Percentiles rank a stretch among this genome's conserved stretches.
Conservation (phyloP, 1,140 invertebrate species). For the Drosophila tani region DNA sequence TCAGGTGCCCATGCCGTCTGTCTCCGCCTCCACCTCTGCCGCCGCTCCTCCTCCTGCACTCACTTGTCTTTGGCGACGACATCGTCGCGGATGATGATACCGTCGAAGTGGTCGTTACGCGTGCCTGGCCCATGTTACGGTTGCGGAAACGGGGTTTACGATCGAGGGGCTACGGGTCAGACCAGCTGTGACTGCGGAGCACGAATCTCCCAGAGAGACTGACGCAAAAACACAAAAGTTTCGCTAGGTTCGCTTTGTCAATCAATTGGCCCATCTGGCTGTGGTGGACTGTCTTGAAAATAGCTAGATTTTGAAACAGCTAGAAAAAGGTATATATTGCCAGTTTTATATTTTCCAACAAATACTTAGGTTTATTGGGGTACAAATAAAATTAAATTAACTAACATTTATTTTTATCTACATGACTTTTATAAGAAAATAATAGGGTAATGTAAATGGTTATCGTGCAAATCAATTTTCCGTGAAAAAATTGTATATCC, state of each 20-base stretch:
- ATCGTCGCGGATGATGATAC: constrained; percentile 32
- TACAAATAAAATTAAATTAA: too few species aligned
- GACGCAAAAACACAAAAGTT: constrained; percentile 6
- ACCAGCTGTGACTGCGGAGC: constrained; percentile 1
- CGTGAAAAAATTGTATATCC: too few species aligned
- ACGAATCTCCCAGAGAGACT: constrained; percentile 31
- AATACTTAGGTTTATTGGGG: too few species aligned
- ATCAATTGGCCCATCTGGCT: not conserved
- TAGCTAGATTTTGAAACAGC: not conserved
- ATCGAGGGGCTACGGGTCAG: not conserved
- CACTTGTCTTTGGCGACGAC: constrained; percentile 58
- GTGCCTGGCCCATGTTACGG: constrained; percentile 63
- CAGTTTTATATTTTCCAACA: too few species aligned
- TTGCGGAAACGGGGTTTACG: not conserved
- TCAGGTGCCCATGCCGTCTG: constrained; percentile 12
- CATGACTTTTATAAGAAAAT: too few species aligned
- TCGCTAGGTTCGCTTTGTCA: not conserved
- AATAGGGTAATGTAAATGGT: too few species aligned
- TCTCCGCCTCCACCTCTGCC: not conserved
- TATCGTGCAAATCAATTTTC: too few species aligned
- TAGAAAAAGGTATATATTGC: not conserved
- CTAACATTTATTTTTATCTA: too few species aligned
- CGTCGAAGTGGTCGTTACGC: constrained; percentile 54
- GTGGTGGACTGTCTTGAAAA: not conserved
- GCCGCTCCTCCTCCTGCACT: constrained; percentile 28